These are phyloP conservation scores for Acrobasis consociella DNA, from an alignment of 2,888 invertebrate genomes.

Conservation along the genomic window DNA sequence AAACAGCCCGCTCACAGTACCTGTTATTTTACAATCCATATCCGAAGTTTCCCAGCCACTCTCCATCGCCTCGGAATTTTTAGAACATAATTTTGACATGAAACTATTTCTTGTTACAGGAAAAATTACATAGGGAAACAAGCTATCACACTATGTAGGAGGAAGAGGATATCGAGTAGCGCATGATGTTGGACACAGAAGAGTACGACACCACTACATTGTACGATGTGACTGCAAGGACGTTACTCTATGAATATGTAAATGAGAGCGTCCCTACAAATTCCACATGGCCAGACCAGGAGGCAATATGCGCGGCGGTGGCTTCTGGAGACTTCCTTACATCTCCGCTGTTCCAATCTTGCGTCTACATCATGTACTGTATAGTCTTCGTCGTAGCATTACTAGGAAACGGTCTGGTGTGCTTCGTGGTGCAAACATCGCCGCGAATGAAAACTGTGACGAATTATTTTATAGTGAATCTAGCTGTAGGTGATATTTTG, in stretches of 20 bases:
- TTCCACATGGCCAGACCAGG: slow-evolving; percentile 53
- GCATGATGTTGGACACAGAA: slow-evolving; percentile 55
- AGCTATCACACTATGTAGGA: slow-evolving; percentile 2
- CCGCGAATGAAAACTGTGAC: slow-evolving; percentile 96
- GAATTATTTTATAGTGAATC: slow-evolving; percentile 94
- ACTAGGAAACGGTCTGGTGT: slow-evolving; percentile 90
- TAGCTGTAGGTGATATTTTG: slow-evolving; percentile 94
- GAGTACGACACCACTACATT: slow-evolving; percentile 45
- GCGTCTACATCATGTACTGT: slow-evolving; percentile 87
- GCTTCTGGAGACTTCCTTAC: slow-evolving; percentile 58
- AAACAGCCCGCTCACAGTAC: too few species aligned
- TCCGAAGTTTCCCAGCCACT: too few species aligned
- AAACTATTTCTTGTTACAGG: slow-evolving; percentile 24
- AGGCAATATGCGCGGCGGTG: slow-evolving; percentile 45
- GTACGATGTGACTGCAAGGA: slow-evolving; percentile 35
- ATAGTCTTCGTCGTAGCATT: slow-evolving; percentile 87
- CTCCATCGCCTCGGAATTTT: too few species aligned
- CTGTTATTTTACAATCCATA: too few species aligned
- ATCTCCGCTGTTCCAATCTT: slow-evolving; percentile 82
- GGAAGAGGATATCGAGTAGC: slow-evolving; percentile 31
- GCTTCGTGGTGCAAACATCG: slow-evolving; percentile 92
- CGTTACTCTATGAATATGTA: slow-evolving; percentile 34
- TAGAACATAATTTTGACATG: too few species aligned
- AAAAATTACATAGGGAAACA: not conserved
- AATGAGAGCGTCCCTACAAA: slow-evolving; percentile 43